A percentile compares a stretch with the other conserved stretches of the same genome.
Evolutionary conservation across 2,888 invertebrate genomes (phyloP).

Genomic region (Sarcophaga variegata): DNA sequence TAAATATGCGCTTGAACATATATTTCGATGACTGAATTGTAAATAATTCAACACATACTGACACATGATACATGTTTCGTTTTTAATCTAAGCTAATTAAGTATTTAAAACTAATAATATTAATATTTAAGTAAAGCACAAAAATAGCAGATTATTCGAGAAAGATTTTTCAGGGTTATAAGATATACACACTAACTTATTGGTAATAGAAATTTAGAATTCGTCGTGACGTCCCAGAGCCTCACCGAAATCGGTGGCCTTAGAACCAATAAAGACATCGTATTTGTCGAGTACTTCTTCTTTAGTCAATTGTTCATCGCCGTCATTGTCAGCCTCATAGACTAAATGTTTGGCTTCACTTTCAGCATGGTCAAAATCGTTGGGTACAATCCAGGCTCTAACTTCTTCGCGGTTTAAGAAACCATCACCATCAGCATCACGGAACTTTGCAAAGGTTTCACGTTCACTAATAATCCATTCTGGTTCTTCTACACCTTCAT

Average conservation of each 20-base stretch:
- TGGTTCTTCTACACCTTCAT: constrained; percentile 88
- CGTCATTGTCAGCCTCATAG: constrained; percentile 95
- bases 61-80: constrained; percentile 47
- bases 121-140: constrained; percentile 63
- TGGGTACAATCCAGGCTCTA: constrained; percentile 96
- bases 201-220: constrained; percentile 84
- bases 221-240: constrained; percentile 97
- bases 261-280: constrained; percentile 98
- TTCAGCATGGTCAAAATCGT: constrained; percentile 98
- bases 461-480: constrained; percentile 98
- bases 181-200: neutral
- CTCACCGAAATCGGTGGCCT: constrained; percentile 99
- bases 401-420: constrained; percentile 94
- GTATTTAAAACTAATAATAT: constrained; percentile 38
- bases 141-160: constrained; percentile 62
- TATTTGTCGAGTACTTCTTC: constrained; percentile 96
- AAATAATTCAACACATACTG: constrained; percentile 4
- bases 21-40: neutral
- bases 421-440: constrained; percentile 87
- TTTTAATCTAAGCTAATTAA: constrained; percentile 29
- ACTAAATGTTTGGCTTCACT: constrained; percentile 98
- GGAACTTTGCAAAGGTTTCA: constrained; percentile 90
- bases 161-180: constrained; percentile 4
- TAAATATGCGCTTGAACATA: neutral
- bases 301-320: constrained; percentile 94